Evolutionary conservation across 1,140 invertebrate species (phyloP).

Genomic region (Diabrotica virgifera): DNA sequence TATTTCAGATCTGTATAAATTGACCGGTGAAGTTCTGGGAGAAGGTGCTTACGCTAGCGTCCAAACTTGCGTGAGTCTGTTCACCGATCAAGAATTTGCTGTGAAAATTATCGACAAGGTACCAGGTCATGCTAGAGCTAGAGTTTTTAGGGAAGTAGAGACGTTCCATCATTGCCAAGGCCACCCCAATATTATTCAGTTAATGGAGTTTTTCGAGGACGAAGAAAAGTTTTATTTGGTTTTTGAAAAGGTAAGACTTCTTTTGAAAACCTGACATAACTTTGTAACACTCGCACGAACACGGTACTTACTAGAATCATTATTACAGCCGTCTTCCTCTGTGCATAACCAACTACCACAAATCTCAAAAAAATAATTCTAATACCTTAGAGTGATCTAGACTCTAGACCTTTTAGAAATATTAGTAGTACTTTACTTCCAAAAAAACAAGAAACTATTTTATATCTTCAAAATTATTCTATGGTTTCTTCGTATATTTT

Average conservation of each 20-base stretch:
- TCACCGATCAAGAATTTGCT: constrained; percentile 90
- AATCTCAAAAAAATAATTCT: no score
- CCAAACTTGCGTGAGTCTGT: constrained; percentile 87
- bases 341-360: no score
- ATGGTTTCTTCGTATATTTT: no score
- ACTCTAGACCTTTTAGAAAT: no score
- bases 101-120: constrained; percentile 98
- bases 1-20: constrained; percentile 84
- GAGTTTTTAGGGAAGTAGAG: constrained; percentile 97
- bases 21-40: constrained; percentile 93
- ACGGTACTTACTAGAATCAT: no score
- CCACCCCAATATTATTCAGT: constrained; percentile 95
- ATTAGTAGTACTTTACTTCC: no score
- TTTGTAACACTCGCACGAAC: not conserved
- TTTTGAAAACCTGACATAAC: not conserved
- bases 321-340: no score
- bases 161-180: constrained; percentile 97
- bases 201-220: constrained; percentile 97
- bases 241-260: constrained; percentile 81
- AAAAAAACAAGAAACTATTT: no score
- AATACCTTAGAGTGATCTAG: no score
- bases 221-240: constrained; percentile 95
- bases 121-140: constrained; percentile 83
- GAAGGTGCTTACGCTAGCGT: constrained; percentile 96
- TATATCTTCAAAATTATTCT: no score